Evolutionary conservation across 2,888 invertebrate species (phyloP).

Genomic region (Aspidiotus rigidus): DNA sequence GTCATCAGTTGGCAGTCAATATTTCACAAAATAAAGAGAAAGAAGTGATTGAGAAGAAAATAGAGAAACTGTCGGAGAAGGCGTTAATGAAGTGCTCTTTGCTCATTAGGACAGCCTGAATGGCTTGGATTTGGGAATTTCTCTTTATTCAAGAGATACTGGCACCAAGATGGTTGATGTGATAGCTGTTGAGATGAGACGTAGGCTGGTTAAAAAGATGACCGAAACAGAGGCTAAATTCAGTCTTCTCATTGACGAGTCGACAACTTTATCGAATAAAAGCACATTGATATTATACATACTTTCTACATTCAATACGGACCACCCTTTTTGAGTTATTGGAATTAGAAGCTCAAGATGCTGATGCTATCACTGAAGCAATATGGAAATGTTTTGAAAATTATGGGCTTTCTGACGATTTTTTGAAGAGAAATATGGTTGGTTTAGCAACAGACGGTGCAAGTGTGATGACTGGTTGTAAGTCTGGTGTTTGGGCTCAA

Average conservation of each 20-base stretch:
- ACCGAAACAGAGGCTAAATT: background rate
- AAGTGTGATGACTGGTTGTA: background rate
- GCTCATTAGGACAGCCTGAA: background rate
- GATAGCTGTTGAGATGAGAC: background rate
- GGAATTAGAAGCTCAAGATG: background rate
- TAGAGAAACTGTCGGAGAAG: background rate
- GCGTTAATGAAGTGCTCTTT: background rate
- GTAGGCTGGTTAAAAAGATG: background rate
- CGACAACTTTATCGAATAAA: background rate
- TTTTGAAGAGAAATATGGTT: background rate
- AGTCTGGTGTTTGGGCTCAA: background rate
- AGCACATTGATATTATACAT: background rate
- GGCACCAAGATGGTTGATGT: background rate
- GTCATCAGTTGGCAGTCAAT: background rate
- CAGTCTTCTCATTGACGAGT: background rate
- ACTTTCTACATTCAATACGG: background rate
- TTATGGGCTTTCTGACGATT: background rate
- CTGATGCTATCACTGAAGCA: background rate
- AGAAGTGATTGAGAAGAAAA: background rate
- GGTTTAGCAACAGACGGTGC: background rate
- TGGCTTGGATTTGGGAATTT: background rate
- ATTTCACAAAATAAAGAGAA: background rate
- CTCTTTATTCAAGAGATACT: background rate
- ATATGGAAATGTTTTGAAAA: background rate
- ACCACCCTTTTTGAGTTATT: background rate